These are phyloP conservation scores for Perdita meconis DNA, from an alignment of 2,888 invertebrate genomes.

Conservation along the genomic window DNA sequence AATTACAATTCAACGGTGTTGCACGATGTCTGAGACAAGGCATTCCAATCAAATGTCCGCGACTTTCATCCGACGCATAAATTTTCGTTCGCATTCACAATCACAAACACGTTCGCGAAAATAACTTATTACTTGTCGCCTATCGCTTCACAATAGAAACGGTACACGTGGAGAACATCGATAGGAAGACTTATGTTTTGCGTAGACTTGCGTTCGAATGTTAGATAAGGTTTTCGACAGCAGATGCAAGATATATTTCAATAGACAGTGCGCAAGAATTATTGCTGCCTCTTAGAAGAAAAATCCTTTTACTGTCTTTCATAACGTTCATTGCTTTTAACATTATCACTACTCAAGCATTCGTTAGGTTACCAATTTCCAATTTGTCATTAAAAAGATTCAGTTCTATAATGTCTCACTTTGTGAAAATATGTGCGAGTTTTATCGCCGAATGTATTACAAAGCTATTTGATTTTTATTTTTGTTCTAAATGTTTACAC, in stretches of 20 bases:
- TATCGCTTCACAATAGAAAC: conserved; percentile 47
- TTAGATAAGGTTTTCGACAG: conserved; percentile 25
- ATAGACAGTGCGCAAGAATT: conserved; percentile 1
- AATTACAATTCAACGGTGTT: conserved; percentile 44
- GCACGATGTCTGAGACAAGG: conserved; percentile 34
- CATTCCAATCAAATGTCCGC: conserved; percentile 57
- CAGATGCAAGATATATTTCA: background rate
- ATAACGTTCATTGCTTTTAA: no score
- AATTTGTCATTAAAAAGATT: no score
- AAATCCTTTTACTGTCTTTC: background rate
- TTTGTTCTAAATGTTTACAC: no score
- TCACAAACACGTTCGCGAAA: conserved; percentile 41
- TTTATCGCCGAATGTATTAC: no score
- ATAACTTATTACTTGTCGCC: conserved; percentile 61
- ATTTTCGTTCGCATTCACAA: conserved; percentile 47
- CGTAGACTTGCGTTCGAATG: conserved; percentile 14
- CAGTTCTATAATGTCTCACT: no score
- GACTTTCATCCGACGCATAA: conserved; percentile 44
- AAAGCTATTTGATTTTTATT: no score
- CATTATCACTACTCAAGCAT: no score
- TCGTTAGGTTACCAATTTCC: no score
- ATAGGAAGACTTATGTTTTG: conserved; percentile 42
- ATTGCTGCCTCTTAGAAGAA: conserved; percentile 1
- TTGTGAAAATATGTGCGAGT: no score
- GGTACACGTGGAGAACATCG: conserved; percentile 40